These are phyloP conservation scores for Jaculus jaculus DNA, from an alignment of 2,113 vertebrate genomes.

Conservation along the genomic window DNA sequence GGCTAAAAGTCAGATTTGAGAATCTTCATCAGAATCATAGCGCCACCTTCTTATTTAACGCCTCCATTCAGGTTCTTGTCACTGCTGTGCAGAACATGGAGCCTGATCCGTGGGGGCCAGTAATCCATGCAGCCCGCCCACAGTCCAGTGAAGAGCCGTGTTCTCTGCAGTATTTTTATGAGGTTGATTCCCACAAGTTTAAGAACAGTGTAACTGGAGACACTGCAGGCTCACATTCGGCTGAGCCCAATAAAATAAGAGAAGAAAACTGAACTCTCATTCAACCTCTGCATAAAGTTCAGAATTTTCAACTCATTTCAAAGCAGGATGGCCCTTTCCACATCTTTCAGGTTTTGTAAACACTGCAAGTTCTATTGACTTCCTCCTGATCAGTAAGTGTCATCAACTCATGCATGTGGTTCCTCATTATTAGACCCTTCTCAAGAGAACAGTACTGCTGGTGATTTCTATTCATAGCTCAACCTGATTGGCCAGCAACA, in stretches of 20 bases:
- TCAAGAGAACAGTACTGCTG: neutral
- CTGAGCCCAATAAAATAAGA: constrained; percentile 70
- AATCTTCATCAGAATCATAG: constrained; percentile 76
- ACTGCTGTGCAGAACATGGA: constrained; percentile 26
- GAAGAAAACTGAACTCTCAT: constrained; percentile 64
- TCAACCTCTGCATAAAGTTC: constrained; percentile 41
- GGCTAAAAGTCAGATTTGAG: constrained; percentile 75
- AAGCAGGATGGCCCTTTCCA: constrained; percentile 55
- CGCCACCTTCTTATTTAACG: constrained; percentile 65
- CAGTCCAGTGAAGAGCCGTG: constrained; percentile 49
- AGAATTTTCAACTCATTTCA: constrained; percentile 63
- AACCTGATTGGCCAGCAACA: neutral
- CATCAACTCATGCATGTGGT: constrained; percentile 55
- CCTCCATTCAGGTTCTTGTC: constrained; percentile 64
- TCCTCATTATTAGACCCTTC: constrained; percentile 47
- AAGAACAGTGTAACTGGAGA: constrained; percentile 69
- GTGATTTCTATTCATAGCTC: neutral
- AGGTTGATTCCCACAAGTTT: constrained; percentile 75
- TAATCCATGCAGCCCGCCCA: constrained; percentile 53
- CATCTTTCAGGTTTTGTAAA: constrained; percentile 59
- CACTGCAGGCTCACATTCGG: constrained; percentile 48
- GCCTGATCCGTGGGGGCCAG: constrained; percentile 26
- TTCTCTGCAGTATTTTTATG: constrained; percentile 71
- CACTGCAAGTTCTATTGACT: constrained; percentile 46
- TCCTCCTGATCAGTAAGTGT: constrained; percentile 61